Conservation (phyloP, 2,113 vertebrate genomes). For the Alosa alosa region DNA sequence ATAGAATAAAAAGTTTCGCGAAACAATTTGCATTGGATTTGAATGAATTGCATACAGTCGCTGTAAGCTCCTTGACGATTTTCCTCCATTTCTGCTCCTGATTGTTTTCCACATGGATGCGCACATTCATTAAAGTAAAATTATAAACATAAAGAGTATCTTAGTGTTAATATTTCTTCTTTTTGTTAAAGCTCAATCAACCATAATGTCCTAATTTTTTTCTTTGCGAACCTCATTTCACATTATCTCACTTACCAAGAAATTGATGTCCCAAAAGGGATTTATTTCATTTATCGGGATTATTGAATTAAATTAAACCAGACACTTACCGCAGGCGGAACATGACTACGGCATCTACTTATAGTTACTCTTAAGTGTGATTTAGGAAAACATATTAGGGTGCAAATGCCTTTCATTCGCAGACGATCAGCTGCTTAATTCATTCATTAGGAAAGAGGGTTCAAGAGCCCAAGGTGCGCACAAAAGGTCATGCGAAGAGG, state of each 20-base stretch:
- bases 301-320: slow-evolving; percentile 85
- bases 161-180: slow-evolving; percentile 80
- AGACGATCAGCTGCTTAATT: slow-evolving; percentile 64
- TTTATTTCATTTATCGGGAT: slow-evolving; percentile 84
- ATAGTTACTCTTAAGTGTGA: slow-evolving; percentile 70
- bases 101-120: slow-evolving; percentile 82
- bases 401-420: slow-evolving; percentile 65
- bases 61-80: slow-evolving; percentile 73
- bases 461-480: slow-evolving; percentile 62
- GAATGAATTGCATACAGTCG: slow-evolving; percentile 75
- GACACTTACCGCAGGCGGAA: slow-evolving; percentile 73
- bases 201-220: slow-evolving; percentile 81
- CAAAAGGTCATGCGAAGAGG: slow-evolving; percentile 66
- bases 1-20: slow-evolving; percentile 75
- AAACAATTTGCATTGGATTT: slow-evolving; percentile 77
- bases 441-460: slow-evolving; percentile 62
- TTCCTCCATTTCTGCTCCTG: slow-evolving; percentile 70
- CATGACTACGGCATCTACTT: slow-evolving; percentile 72
- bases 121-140: slow-evolving; percentile 79
- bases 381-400: slow-evolving; percentile 71
- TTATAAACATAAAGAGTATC: slow-evolving; percentile 84
- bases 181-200: slow-evolving; percentile 83
- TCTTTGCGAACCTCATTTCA: slow-evolving; percentile 79
- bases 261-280: slow-evolving; percentile 80
- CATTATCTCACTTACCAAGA: slow-evolving; percentile 78